These are phyloP conservation scores for Chrosomus eos DNA, from an alignment of 2,797 vertebrate genomes.

Conservation along the genomic window DNA sequence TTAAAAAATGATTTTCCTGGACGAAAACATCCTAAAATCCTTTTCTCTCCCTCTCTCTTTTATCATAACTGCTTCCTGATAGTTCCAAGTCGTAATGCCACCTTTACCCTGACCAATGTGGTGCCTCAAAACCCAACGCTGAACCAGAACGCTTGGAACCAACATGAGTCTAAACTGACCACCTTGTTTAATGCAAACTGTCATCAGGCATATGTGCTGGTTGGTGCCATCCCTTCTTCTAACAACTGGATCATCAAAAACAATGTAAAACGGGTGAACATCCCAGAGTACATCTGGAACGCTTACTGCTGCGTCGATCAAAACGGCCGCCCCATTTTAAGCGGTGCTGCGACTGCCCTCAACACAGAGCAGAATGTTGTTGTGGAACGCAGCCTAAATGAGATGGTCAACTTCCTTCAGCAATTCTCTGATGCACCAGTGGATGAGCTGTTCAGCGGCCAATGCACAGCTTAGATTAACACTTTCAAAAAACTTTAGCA, in stretches of 20 bases:
- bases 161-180: constrained; percentile 71
- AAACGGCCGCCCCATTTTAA: constrained; percentile 67
- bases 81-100: constrained; percentile 77
- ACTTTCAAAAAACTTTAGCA: neutral
- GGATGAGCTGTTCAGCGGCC: constrained; percentile 73
- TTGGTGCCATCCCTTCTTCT: constrained; percentile 74
- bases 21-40: neutral
- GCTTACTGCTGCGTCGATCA: constrained; percentile 78
- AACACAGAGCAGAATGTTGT: constrained; percentile 76
- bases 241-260: constrained; percentile 79
- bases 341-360: constrained; percentile 70
- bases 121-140: constrained; percentile 76
- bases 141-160: constrained; percentile 77
- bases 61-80: neutral
- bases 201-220: constrained; percentile 73
- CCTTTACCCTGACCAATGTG: constrained; percentile 80
- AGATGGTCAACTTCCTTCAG: constrained; percentile 72
- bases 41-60: neutral
- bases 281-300: constrained; percentile 79
- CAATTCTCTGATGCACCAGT: constrained; percentile 68
- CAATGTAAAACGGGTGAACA: constrained; percentile 74
- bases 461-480: constrained; percentile 61
- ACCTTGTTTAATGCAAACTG: constrained; percentile 68
- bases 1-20: neutral
- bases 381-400: constrained; percentile 62